phyloP scores from a whole-genome alignment of 1,140 invertebrate species.

The Chironomus striatipennis region DNA sequence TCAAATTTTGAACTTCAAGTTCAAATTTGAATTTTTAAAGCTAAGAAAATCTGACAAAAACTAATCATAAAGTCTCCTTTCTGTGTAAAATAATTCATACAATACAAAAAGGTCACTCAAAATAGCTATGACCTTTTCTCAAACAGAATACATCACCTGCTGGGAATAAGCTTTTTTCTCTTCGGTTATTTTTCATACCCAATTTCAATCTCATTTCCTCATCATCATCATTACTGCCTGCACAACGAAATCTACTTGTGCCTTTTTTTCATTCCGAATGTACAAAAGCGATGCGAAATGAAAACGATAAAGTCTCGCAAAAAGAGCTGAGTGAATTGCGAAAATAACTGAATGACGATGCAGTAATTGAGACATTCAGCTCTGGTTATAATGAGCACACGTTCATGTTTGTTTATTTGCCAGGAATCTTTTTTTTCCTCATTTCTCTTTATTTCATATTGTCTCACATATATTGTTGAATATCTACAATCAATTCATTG shows the following conservation, averaged over 20 bases:
- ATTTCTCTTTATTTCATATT: background rate
- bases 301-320: background rate
- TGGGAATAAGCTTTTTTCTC: background rate
- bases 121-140: background rate
- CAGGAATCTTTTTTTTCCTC: background rate
- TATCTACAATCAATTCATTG: constrained; percentile 2
- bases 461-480: background rate
- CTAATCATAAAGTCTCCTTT: too few species aligned
- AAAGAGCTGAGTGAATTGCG: background rate
- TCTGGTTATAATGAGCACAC: background rate
- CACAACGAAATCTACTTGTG: too few species aligned
- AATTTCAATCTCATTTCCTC: too few species aligned
- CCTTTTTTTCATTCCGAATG: too few species aligned
- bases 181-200: background rate
- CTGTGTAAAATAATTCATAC: too few species aligned
- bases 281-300: too few species aligned
- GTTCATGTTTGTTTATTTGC: background rate
- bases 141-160: background rate
- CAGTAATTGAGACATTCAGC: background rate
- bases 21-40: too few species aligned
- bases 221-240: too few species aligned
- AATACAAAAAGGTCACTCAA: too few species aligned
- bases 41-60: too few species aligned
- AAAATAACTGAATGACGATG: constrained; percentile 7
- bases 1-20: too few species aligned